Base-by-base conservation (phyloP, 1,140 invertebrate genomes). In the Charaxes varanes region DNA sequence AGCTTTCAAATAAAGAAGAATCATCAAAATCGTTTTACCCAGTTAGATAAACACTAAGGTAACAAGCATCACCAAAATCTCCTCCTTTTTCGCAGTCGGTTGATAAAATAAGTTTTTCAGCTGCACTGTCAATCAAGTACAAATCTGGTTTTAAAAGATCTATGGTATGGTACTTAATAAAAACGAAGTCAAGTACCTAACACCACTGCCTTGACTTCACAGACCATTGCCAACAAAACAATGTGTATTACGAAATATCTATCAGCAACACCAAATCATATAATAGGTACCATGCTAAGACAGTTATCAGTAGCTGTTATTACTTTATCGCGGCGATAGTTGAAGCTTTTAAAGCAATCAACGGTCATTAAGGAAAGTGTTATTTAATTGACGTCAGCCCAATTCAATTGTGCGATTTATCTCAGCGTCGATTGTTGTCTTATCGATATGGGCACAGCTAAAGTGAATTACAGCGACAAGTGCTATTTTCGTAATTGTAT, bases 331-430 rank as follows among this genome's bases (percentile, higher is more conserved):
- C 37, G 17, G 12, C 8, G 32, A 48, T 38, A 54, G 33, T 57
- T 50, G 38, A 63, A 72, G 64, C 67, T 70, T 62, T 73, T 77
- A 70, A 61, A 41, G 28, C 58, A 77, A 77, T 77, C 69, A 72
- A 59, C 27, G 21, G 47, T 59, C 48, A 71, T 71, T 70, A 70
- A 59, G 24, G 35, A 47, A 65, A 74, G 50, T 56, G 72, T 52
- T 65, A 64, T 77, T 73, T 70, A 77, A 77, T 77, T 73, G 69
- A 57, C 53, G 59, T 69, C 61, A 41, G 44, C 36, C 28, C 62
- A 65, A 69, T 66, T 66, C 66, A 62, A 68, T 67, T 74, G 63
- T 59, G 23, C 24, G 42, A n/a, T 26, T 64, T 71, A 68, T 68
- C 60, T 58, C 23, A 48, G 18, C 23, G 32, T 54, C 51, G 52